Percentiles rank a stretch among this genome's conserved stretches.
These are phyloP conservation scores for Tyto alba DNA, from an alignment of 2,113 vertebrate genomes.

Conservation along the genomic window DNA sequence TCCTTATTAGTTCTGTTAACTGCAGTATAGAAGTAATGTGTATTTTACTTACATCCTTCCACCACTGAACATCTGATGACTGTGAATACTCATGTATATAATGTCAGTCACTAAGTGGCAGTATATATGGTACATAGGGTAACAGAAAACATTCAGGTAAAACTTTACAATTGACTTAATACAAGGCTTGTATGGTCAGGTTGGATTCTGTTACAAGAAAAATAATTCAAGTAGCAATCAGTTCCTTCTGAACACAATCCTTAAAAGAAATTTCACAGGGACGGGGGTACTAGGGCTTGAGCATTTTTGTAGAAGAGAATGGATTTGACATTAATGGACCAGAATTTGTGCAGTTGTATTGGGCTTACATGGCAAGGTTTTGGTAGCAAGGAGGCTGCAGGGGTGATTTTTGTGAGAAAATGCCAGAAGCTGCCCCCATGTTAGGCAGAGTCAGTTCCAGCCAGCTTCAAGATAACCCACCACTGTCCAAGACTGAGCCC, in stretches of 20 bases:
- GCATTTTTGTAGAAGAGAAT: background rate
- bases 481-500: background rate
- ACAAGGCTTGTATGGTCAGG: background rate
- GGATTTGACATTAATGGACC: background rate
- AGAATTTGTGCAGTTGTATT: background rate
- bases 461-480: fast-evolving
- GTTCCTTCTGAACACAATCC: background rate
- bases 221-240: background rate
- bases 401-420: background rate
- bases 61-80: background rate
- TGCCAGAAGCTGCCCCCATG: background rate
- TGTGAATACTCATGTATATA: background rate
- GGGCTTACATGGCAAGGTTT: background rate
- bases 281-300: background rate
- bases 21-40: background rate
- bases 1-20: background rate
- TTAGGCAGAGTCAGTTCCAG: background rate
- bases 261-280: background rate
- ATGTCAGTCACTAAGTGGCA: background rate
- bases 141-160: background rate
- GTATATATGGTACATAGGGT: background rate
- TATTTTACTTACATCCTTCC: background rate
- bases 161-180: background rate
- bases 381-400: background rate
- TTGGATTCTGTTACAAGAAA: background rate